Evolutionary conservation across 2,113 vertebrate species (phyloP).

Genomic region (Isichthys henryi): DNA sequence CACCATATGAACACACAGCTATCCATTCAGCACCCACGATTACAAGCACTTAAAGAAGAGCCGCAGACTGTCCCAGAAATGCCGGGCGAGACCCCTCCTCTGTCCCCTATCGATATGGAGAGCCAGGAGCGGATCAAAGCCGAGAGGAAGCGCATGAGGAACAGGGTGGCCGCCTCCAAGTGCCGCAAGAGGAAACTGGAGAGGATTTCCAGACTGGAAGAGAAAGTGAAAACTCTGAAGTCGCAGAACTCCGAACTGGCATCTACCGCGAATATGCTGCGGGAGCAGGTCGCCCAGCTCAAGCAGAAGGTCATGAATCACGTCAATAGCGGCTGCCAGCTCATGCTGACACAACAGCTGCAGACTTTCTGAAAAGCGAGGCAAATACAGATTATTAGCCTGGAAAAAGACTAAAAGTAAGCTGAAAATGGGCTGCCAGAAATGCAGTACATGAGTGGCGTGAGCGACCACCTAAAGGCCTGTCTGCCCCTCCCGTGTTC

Average conservation of each 20-base stretch:
- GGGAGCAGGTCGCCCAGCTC: conserved; percentile 95
- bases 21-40: conserved; percentile 73
- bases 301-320: conserved; percentile 99
- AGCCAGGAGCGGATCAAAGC: conserved; percentile 95
- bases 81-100: conserved; percentile 82
- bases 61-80: conserved; percentile 94
- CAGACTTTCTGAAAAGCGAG: conserved; percentile 75
- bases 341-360: conserved; percentile 95
- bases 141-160: conserved; percentile 94
- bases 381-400: not conserved
- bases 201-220: conserved; percentile 88
- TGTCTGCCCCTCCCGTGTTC: not conserved
- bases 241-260: conserved; percentile 93
- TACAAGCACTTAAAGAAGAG: conserved; percentile 87
- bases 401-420: conserved; percentile 50
- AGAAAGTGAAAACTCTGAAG: conserved; percentile 92
- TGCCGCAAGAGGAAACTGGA: conserved; percentile 85
- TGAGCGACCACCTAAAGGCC: not conserved
- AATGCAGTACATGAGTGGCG: conserved; percentile 27
- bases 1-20: conserved; percentile 69
- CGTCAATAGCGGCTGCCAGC: conserved; percentile 95
- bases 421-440: conserved; percentile 31
- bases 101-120: conserved; percentile 97
- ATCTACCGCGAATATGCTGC: conserved; percentile 89
- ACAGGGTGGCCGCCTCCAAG: conserved; percentile 93